A percentile compares a stretch with the other conserved stretches of the same genome.
Conservation (phyloP, 2,888 invertebrate species). For the Cryptocheilus praepositus region DNA sequence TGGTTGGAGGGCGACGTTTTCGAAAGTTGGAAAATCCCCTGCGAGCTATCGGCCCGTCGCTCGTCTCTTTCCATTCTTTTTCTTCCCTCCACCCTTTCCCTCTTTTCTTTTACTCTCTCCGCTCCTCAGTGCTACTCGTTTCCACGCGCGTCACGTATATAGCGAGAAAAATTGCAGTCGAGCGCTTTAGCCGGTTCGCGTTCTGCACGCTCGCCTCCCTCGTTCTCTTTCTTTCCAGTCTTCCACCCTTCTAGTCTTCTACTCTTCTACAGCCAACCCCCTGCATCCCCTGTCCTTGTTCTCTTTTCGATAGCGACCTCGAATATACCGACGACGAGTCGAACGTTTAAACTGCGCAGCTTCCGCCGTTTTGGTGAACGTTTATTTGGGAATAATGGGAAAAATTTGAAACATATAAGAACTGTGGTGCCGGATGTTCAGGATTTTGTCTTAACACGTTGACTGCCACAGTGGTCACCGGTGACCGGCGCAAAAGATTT, state of each 20-base stretch:
- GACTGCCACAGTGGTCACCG: too few relatives aligned
- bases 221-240: slow-evolving; percentile 28
- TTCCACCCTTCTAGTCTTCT: too few relatives aligned
- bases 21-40: slow-evolving; percentile 60
- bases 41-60: slow-evolving; percentile 50
- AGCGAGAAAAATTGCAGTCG: slow-evolving; percentile 75
- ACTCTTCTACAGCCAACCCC: slow-evolving; percentile 25
- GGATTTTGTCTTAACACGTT: too few relatives aligned
- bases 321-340: slow-evolving; percentile 16
- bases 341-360: slow-evolving; percentile 4
- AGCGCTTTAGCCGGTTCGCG: slow-evolving; percentile 74
- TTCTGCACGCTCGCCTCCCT: slow-evolving; percentile 71
- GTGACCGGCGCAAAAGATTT: too few relatives aligned
- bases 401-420: too few relatives aligned
- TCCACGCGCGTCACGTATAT: slow-evolving; percentile 74
- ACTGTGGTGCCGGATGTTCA: too few relatives aligned
- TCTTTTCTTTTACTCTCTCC: slow-evolving; percentile 25
- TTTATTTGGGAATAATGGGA: slow-evolving; percentile 9
- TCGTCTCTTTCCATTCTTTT: slow-evolving; percentile 46
- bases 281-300: slow-evolving; percentile 34
- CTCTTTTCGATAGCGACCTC: slow-evolving; percentile 16
- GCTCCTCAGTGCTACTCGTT: slow-evolving; percentile 61
- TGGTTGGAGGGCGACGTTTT: not conserved
- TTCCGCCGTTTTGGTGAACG: not conserved
- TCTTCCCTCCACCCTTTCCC: slow-evolving; percentile 44